Evolutionary conservation across 2,113 vertebrate genomes (phyloP), one percentile per base, ranked within the genome.

Genomic region (Dicentrarchus labrax): DNA sequence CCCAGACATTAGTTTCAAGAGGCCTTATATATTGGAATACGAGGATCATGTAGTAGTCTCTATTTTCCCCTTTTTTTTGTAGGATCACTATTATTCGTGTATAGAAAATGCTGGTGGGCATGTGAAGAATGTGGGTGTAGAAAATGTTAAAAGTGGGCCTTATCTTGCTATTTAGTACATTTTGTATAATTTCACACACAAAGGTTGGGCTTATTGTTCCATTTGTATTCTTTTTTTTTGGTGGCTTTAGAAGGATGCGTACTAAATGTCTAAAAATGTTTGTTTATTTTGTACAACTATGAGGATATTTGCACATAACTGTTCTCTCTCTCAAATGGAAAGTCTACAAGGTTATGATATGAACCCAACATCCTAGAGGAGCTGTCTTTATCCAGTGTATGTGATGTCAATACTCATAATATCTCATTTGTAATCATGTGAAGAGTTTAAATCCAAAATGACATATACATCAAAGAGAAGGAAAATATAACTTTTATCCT

Each of bases 261-360:
- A 56, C 38, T 38, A 43, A 50, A 66, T 67, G 38, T 61, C 9
- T 62, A 54, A 56, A 60, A 50, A 13, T 62, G 51, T 65, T 75
- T 56, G 17, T n/a, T 61, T 73, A 43, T 71, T 10, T 53, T 85
- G 16, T 62, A 76, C 54, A 57, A 9, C 43, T 54, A 30, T 73
- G 54, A 82, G 38, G 73, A 74, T 80, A 68, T 91, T 91, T 90
- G 90, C 88, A 88, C 87, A 69, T 73, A n/a, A 74, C 54, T 78
- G 30, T 30, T 39, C 21, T 81, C 6, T 72, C 24, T 36, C 22
- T 71, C 8, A 45, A 15, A 74, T 67, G 53, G 24, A 72, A 70
- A 41, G 6, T 68, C 16, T 53, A 3, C 15, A 60, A 11, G 6
- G 10, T 61, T 17, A 24, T 47, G 50, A 30, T 50, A 8, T 57